Evolutionary conservation across 2,888 invertebrate species (phyloP).

Genomic region (Pharmacophagus antenor): DNA sequence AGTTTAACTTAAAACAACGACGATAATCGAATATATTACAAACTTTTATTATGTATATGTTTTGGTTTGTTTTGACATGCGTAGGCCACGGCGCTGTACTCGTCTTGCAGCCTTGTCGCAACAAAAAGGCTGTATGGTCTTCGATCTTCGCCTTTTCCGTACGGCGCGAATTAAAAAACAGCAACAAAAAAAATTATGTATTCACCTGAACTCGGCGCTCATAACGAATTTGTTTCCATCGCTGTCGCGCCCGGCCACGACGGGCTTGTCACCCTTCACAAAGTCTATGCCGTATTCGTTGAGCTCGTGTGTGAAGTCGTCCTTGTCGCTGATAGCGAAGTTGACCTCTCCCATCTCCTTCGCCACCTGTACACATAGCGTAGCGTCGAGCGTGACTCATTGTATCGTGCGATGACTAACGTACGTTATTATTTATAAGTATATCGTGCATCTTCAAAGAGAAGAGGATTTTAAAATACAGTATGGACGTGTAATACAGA

Average conservation of each 20-base stretch:
- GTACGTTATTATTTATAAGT: too few species aligned
- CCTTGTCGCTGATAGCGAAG: constrained; percentile 95
- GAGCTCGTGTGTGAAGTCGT: constrained; percentile 96
- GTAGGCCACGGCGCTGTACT: too few species aligned
- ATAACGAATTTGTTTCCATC: constrained; percentile 94
- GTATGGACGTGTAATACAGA: too few species aligned
- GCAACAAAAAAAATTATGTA: not conserved
- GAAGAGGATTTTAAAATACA: too few species aligned
- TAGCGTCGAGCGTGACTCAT: not conserved
- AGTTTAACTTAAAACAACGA: too few species aligned
- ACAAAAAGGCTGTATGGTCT: too few species aligned
- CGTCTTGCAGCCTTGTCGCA: too few species aligned
- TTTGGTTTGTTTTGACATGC: too few species aligned
- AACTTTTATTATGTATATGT: too few species aligned
- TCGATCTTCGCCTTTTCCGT: too few species aligned
- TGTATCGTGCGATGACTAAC: not conserved
- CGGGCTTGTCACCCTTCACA: constrained; percentile 92
- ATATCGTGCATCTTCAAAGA: too few species aligned
- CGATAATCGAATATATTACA: too few species aligned
- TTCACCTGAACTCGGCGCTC: constrained; percentile 93
- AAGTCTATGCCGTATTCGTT: constrained; percentile 96
- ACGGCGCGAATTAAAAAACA: not conserved
- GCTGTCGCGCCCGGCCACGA: constrained; percentile 90
- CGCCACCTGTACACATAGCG: constrained; percentile 78
- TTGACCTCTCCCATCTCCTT: constrained; percentile 84